Evolutionary conservation across 2,888 invertebrate species (phyloP).

Genomic region (Cylloceria caligata): DNA sequence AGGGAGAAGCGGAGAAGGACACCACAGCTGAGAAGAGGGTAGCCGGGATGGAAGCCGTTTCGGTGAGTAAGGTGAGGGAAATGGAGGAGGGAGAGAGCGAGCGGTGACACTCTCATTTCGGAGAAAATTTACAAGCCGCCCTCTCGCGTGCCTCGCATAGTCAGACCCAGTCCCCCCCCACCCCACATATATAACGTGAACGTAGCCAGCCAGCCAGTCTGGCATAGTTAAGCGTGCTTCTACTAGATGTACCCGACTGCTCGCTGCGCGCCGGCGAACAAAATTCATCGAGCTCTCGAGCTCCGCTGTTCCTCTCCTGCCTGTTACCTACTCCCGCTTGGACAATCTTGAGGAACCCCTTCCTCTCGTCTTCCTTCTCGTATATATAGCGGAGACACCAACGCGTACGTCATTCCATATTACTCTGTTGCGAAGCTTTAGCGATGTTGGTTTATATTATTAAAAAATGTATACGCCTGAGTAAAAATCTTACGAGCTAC

Average conservation of each 20-base stretch:
- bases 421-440: constrained; percentile 19
- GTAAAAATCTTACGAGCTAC: not conserved
- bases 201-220: constrained; percentile 74
- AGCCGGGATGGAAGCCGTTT: constrained; percentile 64
- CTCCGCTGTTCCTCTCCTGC: constrained; percentile 29
- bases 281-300: constrained; percentile 75
- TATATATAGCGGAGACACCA: constrained; percentile 1
- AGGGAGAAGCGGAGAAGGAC: constrained; percentile 67
- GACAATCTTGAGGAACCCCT: constrained; percentile 53
- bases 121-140: constrained; percentile 83
- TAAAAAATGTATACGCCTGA: not conserved
- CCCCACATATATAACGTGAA: constrained; percentile 69
- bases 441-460: not conserved
- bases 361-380: constrained; percentile 33
- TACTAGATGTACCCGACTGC: constrained; percentile 77
- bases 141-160: constrained; percentile 84
- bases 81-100: constrained; percentile 66
- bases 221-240: constrained; percentile 80
- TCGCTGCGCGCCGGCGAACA: constrained; percentile 68
- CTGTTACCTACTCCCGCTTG: constrained; percentile 42
- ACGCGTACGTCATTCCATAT: constrained; percentile 49
- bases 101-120: constrained; percentile 84
- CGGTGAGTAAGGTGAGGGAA: constrained; percentile 53
- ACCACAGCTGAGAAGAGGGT: constrained; percentile 52
- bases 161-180: constrained; percentile 80